Base-by-base conservation (phyloP, 1,140 invertebrate genomes). In the Euwallacea fornicatus region DNA sequence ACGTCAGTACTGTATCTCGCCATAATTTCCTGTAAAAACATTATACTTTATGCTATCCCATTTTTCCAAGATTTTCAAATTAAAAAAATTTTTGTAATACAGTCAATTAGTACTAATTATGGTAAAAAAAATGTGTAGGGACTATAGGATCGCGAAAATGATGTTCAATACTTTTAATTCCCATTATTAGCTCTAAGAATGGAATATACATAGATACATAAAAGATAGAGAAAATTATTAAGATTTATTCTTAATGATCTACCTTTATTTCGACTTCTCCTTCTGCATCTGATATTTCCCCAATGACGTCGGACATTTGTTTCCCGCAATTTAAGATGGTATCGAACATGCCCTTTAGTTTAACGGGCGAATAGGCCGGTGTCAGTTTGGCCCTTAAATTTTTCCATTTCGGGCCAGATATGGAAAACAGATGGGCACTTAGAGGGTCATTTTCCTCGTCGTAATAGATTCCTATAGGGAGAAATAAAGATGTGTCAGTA, bases 1-100 rank as follows among this genome's bases (percentile, higher is more conserved):
- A 86, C 83, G 73, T 88, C 86, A 11, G 85, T 86, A 4, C 83
- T 85, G 63, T 84, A 87, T 74, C 83, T 82, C 0, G 83, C 78
- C 33, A 84, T 77, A 46, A 73, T 72, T 7, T 76, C 74, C 33
- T 70, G 54, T 55, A 61, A 72, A 64, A 53, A 58, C 21, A 16
- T 58, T 58, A 58, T 16, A 58, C n/a, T 58, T 58, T 33, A 16
- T 58, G 55, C 1, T 16, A 13, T 10, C 6, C 13, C 0, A 0
- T 50, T 50, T 50, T 50, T 50, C 6, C 9, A 6, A 33, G 21
- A 33, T 33, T 33, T 42, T 42, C 16, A 61, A 16, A 46, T 46
- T 53, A 11, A 16, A 62, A 44, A 62, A n/a, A n/a, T n/a, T n/a
- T 33, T 33, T 33, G 4, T 4, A 4, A 33, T 33, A 4, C 4